phyloP scores from a whole-genome alignment of 2,888 invertebrate genomes.

The Volucella inflata region DNA sequence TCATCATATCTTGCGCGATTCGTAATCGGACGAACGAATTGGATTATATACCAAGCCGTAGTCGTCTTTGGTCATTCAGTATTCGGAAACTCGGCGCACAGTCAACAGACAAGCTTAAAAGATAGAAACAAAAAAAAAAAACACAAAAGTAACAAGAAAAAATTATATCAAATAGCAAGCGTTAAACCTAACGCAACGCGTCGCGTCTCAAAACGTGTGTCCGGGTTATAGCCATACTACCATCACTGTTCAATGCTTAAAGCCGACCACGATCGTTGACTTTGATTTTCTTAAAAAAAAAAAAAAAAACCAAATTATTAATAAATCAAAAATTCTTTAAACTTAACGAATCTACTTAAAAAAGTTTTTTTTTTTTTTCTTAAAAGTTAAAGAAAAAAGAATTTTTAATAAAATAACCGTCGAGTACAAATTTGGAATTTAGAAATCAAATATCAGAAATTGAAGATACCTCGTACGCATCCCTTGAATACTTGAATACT shows the following conservation, averaged over 20 bases:
- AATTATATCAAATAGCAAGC: conserved; percentile 64
- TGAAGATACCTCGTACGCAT: not conserved
- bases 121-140: conserved; percentile 48
- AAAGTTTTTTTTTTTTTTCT: not conserved
- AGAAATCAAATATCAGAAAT: conserved; percentile 15
- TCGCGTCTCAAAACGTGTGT: conserved; percentile 48
- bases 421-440: conserved; percentile 56
- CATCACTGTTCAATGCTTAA: not conserved
- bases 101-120: conserved; percentile 78
- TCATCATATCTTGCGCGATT: conserved; percentile 75
- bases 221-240: conserved; percentile 44
- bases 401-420: conserved; percentile 12
- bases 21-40: conserved; percentile 74
- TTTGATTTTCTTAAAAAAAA: conserved; percentile 28
- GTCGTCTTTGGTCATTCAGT: conserved; percentile 82
- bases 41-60: conserved; percentile 81
- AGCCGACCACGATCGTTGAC: conserved; percentile 53
- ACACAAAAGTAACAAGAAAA: conserved; percentile 32
- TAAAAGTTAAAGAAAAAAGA: not conserved
- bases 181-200: conserved; percentile 56
- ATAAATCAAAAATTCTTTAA: not conserved
- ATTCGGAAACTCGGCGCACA: conserved; percentile 82
- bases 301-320: not conserved
- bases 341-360: conserved; percentile 69
- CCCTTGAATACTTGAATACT: conserved; percentile 2